phyloP scores from a whole-genome alignment of 2,113 vertebrate genomes.

The Dromaius novaehollandiae region DNA sequence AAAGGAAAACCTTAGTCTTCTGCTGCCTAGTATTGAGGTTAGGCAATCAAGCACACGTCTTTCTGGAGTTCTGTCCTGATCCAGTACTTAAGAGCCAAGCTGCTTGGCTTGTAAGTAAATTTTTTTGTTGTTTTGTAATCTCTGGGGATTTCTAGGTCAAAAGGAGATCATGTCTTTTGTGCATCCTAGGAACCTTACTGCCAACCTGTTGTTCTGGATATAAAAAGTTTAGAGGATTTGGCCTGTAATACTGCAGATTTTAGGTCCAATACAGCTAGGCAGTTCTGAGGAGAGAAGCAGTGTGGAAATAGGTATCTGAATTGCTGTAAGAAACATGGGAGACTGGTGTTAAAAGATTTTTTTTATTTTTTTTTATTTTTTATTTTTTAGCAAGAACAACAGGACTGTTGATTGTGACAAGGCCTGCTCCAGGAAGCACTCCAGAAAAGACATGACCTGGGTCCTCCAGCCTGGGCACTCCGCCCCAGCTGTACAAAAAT shows the following conservation, averaged over 20 bases:
- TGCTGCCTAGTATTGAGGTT: background rate
- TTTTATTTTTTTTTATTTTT: background rate
- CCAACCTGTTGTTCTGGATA: background rate
- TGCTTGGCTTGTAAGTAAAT: background rate
- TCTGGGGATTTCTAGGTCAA: background rate
- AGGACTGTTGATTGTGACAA: background rate
- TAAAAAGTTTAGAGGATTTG: background rate
- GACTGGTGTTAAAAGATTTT: background rate
- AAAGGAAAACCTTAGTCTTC: background rate
- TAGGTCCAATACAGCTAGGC: rapidly evolving
- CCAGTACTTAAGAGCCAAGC: background rate
- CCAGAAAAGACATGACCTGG: rapidly evolving
- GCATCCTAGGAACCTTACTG: background rate
- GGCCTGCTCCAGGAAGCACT: background rate
- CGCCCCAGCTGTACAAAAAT: background rate
- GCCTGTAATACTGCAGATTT: background rate
- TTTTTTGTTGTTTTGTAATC: background rate
- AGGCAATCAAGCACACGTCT: background rate
- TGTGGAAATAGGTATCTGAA: background rate
- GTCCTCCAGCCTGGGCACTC: background rate
- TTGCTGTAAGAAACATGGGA: background rate
- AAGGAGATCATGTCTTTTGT: background rate
- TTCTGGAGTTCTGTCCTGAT: background rate
- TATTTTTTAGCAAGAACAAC: background rate
- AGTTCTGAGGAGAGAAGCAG: background rate